Evolutionary conservation across 2,888 invertebrate genomes (phyloP).

Genomic region (Argyresthia goedartella): DNA sequence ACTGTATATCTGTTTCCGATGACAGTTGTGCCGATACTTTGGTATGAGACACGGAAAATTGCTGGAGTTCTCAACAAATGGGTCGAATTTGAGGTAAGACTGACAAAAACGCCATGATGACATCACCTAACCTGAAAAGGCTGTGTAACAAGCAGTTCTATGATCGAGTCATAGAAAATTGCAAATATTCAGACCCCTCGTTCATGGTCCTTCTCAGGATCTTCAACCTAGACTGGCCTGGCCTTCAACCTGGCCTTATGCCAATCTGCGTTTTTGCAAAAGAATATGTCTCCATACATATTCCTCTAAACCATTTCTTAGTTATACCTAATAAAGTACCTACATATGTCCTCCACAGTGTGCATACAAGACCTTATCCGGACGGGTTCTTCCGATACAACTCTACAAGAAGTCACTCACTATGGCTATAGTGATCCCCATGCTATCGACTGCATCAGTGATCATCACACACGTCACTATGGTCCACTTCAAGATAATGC

Average conservation of each 20-base stretch:
- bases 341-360: conserved; percentile 35
- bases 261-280: neutral
- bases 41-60: conserved; percentile 77
- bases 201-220: too few relatives aligned
- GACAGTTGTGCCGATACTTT: conserved; percentile 73
- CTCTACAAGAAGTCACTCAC: conserved; percentile 71
- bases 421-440: conserved; percentile 70
- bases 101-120: neutral
- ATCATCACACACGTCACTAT: conserved; percentile 78
- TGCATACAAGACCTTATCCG: conserved; percentile 73
- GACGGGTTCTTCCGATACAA: conserved; percentile 66
- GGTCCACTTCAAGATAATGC: conserved; percentile 75
- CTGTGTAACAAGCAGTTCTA: neutral
- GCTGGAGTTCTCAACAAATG: conserved; percentile 73
- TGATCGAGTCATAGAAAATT: too few relatives aligned
- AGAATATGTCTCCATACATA: neutral
- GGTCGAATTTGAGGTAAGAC: conserved; percentile 75
- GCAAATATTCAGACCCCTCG: too few relatives aligned
- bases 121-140: neutral
- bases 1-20: conserved; percentile 79
- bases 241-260: neutral
- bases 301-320: neutral
- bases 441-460: conserved; percentile 74
- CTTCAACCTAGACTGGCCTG: too few relatives aligned
- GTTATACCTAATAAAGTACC: neutral